These are phyloP conservation scores for Tachina fera DNA, from an alignment of 2,888 invertebrate species.

Conservation along the genomic window DNA sequence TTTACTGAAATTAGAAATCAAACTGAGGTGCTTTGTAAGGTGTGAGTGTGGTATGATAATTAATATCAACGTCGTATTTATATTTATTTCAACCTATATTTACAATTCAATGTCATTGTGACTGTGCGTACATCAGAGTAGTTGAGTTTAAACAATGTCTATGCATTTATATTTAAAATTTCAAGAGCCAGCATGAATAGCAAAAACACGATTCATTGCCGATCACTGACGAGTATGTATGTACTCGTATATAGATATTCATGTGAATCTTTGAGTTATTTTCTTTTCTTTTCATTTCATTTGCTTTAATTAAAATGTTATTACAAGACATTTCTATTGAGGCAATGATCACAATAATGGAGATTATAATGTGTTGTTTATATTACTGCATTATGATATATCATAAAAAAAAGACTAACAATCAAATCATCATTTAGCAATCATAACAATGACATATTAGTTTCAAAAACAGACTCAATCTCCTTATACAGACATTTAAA, in stretches of 20 bases:
- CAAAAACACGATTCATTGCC: no score
- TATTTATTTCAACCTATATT: no score
- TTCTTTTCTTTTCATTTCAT: conserved; percentile 44
- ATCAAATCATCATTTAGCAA: conserved; percentile 46
- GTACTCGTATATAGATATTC: background rate
- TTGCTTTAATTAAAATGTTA: conserved; percentile 70
- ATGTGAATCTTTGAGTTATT: conserved; percentile 2
- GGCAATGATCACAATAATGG: conserved; percentile 24
- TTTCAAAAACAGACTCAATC: conserved; percentile 39
- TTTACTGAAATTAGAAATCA: no score
- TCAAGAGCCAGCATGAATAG: no score
- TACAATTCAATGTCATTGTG: no score
- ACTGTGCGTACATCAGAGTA: no score
- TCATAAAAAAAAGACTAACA: conserved; percentile 30
- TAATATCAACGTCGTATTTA: no score
- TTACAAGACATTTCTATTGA: conserved; percentile 50
- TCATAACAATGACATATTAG: conserved; percentile 60
- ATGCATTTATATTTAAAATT: no score
- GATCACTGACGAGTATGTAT: no score
- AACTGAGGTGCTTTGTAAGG: no score
- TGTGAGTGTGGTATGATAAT: no score
- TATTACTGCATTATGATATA: conserved; percentile 42
- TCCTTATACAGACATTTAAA: conserved; percentile 32
- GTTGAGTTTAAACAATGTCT: no score
- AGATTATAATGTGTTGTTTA: conserved; percentile 30